phyloP scores from a whole-genome alignment of 2,797 vertebrate species.

The Aphelocoma californica region DNA sequence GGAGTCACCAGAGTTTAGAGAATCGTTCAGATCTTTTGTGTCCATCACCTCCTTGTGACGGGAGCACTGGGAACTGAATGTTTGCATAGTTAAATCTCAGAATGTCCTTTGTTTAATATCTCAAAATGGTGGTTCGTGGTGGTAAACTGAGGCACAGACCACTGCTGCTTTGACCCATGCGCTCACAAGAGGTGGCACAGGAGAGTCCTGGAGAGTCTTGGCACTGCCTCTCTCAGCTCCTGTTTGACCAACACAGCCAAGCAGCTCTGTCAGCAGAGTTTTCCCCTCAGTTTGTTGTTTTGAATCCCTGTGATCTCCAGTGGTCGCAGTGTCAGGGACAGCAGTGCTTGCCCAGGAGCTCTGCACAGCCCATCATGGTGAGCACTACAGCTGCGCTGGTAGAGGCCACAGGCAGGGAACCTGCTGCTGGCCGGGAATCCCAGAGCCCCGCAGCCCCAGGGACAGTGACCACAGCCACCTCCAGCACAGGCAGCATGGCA shows the following conservation, averaged over 20 bases:
- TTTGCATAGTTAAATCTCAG: neutral
- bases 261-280: neutral
- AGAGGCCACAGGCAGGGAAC: no score
- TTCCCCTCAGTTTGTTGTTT: neutral
- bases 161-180: fast-evolving
- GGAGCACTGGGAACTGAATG: neutral
- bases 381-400: neutral
- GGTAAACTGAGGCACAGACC: neutral
- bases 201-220: neutral
- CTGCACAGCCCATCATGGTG: neutral
- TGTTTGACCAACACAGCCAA: neutral
- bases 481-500: neutral
- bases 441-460: neutral
- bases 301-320: neutral
- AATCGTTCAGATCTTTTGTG: fast-evolving
- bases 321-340: neutral
- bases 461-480: neutral
- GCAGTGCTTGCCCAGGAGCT: neutral
- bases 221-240: neutral
- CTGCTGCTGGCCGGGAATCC: neutral
- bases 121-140: neutral
- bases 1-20: neutral
- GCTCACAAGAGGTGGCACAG: fast-evolving
- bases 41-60: neutral
- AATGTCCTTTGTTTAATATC: neutral